Evolutionary conservation across 2,797 vertebrate species (phyloP).

Genomic region (Enoplosus armatus): DNA sequence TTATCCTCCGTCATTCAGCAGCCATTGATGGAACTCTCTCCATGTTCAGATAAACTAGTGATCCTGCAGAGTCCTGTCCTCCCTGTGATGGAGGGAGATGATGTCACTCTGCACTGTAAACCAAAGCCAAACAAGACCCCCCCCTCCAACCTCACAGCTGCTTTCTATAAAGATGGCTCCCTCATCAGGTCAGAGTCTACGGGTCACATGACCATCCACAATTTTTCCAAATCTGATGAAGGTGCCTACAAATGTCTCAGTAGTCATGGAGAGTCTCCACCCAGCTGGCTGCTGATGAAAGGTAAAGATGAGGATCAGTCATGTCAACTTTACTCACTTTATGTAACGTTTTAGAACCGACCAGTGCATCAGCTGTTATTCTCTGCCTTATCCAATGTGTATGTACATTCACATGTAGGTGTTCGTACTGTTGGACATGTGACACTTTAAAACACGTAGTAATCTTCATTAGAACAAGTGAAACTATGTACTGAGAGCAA

Average conservation of each 20-base stretch:
- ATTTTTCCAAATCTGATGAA: slow-evolving; percentile 12
- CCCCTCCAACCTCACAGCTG: accelerated
- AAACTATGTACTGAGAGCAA: too few species aligned
- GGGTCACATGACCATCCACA: not conserved
- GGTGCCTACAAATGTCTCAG: slow-evolving; percentile 26
- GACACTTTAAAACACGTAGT: too few species aligned
- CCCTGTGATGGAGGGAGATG: slow-evolving; percentile 5
- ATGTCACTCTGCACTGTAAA: slow-evolving; percentile 40
- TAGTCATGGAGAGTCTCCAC: not conserved
- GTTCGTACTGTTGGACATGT: too few species aligned
- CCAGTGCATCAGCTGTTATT: too few species aligned
- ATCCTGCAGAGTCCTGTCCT: slow-evolving; percentile 36
- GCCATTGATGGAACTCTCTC: not conserved
- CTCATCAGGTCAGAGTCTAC: accelerated
- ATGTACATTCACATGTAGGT: too few species aligned
- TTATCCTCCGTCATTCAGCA: too few species aligned
- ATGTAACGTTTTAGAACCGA: too few species aligned
- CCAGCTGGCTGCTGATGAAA: slow-evolving; percentile 39
- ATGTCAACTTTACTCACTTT: not conserved
- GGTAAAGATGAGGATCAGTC: not conserved
- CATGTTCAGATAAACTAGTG: not conserved
- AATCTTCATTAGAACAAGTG: too few species aligned
- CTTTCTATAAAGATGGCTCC: slow-evolving; percentile 11
- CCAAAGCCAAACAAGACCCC: too few species aligned
- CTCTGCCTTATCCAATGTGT: too few species aligned